A percentile compares a stretch with the other conserved stretches of the same genome.
Conservation (phyloP, 2,797 vertebrate genomes). For the Pygocentrus nattereri region DNA sequence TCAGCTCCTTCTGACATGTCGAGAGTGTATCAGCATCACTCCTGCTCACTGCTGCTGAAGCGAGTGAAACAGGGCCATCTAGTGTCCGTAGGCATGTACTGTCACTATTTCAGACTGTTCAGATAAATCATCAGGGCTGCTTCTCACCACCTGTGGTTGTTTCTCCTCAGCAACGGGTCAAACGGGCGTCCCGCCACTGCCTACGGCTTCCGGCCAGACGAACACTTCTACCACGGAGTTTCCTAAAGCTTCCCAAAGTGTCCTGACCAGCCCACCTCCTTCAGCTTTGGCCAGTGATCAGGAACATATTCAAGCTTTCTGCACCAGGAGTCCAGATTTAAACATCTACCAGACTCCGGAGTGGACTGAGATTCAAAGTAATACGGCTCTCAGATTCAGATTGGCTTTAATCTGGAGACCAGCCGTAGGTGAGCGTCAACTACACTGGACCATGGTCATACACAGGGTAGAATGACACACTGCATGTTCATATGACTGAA, state of each 20-base stretch:
- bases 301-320: neutral
- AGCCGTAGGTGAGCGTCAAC: neutral
- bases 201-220: constrained; percentile 92
- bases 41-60: neutral
- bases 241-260: constrained; percentile 57
- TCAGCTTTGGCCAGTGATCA: neutral
- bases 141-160: constrained; percentile 22
- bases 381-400: neutral
- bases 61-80: constrained; percentile 34
- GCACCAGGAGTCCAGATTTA: constrained; percentile 6
- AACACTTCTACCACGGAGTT: constrained; percentile 84
- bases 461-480: neutral
- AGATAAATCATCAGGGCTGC: neutral
- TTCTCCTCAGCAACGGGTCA: constrained; percentile 73
- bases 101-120: neutral
- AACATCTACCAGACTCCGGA: neutral
- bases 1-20: neutral
- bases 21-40: neutral
- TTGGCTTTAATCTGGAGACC: constrained; percentile 1
- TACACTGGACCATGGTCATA: neutral
- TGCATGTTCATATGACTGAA: constrained; percentile 4
- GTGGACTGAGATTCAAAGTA: constrained; percentile 18
- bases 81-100: constrained; percentile 19
- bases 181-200: constrained; percentile 88
- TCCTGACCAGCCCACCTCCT: neutral